These are phyloP conservation scores for Neodontobutis hainanensis DNA, from an alignment of 2,113 vertebrate genomes.

Conservation along the genomic window DNA sequence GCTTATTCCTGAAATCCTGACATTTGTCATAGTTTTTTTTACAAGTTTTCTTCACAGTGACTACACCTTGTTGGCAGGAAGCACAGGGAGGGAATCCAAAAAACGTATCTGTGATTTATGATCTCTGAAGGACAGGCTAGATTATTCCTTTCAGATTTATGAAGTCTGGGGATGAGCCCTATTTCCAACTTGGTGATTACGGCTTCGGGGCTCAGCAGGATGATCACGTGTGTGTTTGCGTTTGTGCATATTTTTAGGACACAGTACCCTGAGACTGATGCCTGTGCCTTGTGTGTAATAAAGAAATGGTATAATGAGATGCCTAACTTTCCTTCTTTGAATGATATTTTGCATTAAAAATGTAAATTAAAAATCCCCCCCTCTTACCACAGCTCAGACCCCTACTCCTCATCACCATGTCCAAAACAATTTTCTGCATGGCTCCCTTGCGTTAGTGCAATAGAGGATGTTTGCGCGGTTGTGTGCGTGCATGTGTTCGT, in stretches of 20 bases:
- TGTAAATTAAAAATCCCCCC: conserved; percentile 77
- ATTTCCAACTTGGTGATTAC: conserved; percentile 58
- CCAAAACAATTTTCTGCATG: conserved; percentile 85
- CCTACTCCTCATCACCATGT: conserved; percentile 72
- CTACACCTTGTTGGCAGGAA: conserved; percentile 12
- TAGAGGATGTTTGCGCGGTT: conserved; percentile 19
- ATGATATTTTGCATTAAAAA: conserved; percentile 82
- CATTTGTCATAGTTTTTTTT: not conserved
- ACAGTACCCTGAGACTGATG: conserved; percentile 64
- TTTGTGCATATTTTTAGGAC: conserved; percentile 47
- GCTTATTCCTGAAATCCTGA: not conserved
- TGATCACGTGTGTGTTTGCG: conserved; percentile 25
- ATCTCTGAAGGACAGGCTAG: conserved; percentile 55
- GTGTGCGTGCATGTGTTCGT: conserved; percentile 30
- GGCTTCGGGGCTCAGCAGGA: conserved; percentile 55
- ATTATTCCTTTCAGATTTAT: conserved; percentile 65
- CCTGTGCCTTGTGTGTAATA: conserved; percentile 62
- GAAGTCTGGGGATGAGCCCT: conserved; percentile 45
- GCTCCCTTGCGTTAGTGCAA: conserved; percentile 66
- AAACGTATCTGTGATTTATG: conserved; percentile 59
- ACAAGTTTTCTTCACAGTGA: conserved; percentile 37
- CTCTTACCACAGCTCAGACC: conserved; percentile 37
- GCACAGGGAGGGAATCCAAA: conserved; percentile 11
- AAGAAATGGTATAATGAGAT: conserved; percentile 76
- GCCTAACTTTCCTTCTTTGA: conserved; percentile 76